Evolutionary conservation across 2,888 invertebrate genomes (phyloP).

Genomic region (Hemaris fuciformis): DNA sequence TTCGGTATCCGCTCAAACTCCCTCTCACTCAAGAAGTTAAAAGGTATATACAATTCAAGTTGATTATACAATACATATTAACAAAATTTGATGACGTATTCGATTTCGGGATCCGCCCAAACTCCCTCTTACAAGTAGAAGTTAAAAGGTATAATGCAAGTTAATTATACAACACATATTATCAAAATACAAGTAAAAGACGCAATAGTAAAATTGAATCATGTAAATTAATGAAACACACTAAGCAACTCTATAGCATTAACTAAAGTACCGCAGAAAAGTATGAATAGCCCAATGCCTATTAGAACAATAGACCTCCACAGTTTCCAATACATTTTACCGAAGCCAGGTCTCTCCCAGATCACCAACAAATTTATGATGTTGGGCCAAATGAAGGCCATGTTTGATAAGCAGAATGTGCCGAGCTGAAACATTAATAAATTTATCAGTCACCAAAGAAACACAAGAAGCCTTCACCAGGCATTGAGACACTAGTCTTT

Average conservation of each 20-base stretch:
- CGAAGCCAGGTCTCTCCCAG: slow-evolving; percentile 49
- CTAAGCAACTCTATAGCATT: slow-evolving; percentile 34
- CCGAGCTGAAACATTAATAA: slow-evolving; percentile 54
- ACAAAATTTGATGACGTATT: too few relatives aligned
- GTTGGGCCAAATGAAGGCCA: slow-evolving; percentile 57
- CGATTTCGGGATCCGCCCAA: too few relatives aligned
- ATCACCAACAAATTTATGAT: slow-evolving; percentile 41
- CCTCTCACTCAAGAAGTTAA: neutral
- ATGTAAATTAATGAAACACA: slow-evolving; percentile 18
- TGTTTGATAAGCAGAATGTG: slow-evolving; percentile 50
- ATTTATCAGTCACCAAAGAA: too few relatives aligned
- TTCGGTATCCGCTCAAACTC: too few relatives aligned
- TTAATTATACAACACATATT: too few relatives aligned
- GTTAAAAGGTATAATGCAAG: neutral
- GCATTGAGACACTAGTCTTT: too few relatives aligned
- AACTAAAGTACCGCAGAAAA: slow-evolving; percentile 43
- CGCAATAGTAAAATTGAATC: neutral
- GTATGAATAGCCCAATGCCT: slow-evolving; percentile 31
- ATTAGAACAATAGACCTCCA: slow-evolving; percentile 34
- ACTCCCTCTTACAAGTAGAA: too few relatives aligned
- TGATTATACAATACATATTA: too few relatives aligned
- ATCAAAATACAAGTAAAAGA: neutral
- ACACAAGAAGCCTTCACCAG: too few relatives aligned
- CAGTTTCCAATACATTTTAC: slow-evolving; percentile 41
- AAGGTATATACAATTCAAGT: too few relatives aligned